A percentile compares a stretch with the other conserved stretches of the same genome.
phyloP scores from a whole-genome alignment of 2,797 vertebrate species.

The Emys orbicularis region DNA sequence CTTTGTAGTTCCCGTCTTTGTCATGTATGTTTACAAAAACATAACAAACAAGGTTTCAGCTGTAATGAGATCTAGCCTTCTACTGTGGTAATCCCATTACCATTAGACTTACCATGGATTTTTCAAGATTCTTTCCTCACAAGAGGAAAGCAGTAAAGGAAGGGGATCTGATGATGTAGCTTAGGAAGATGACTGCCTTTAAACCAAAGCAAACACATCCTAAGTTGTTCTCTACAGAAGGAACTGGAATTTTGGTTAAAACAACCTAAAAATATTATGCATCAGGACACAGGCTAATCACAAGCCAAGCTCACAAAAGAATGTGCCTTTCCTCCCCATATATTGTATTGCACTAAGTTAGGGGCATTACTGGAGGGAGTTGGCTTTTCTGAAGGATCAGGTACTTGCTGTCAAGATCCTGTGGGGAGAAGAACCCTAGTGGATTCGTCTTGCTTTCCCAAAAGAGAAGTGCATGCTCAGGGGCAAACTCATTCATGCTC shows the following conservation, averaged over 20 bases:
- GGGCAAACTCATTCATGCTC: too few relatives aligned
- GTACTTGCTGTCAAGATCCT: not conserved
- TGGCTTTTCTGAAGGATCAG: not conserved
- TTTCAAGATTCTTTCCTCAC: not conserved
- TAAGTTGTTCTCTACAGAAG: not conserved
- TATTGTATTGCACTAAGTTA: not conserved
- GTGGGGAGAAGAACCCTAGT: not conserved
- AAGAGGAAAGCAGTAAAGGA: too few relatives aligned
- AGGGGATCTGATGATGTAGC: rapidly evolving
- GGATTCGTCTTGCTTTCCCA: not conserved
- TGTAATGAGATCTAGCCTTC: not conserved
- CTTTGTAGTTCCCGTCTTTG: not conserved
- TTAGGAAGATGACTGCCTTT: not conserved
- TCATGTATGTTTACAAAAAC: not conserved
- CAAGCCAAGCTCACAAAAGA: not conserved
- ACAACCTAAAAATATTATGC: not conserved
- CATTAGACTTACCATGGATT: not conserved
- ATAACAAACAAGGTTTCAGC: not conserved
- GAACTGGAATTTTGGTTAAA: not conserved
- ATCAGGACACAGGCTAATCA: not conserved
- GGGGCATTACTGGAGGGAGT: not conserved
- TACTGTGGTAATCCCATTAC: not conserved
- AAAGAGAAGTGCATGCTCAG: not conserved
- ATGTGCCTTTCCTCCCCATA: not conserved
- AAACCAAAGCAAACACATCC: not conserved